Base-by-base conservation (phyloP, 2,113 vertebrate genomes). In the Pycnonotus jocosus region DNA sequence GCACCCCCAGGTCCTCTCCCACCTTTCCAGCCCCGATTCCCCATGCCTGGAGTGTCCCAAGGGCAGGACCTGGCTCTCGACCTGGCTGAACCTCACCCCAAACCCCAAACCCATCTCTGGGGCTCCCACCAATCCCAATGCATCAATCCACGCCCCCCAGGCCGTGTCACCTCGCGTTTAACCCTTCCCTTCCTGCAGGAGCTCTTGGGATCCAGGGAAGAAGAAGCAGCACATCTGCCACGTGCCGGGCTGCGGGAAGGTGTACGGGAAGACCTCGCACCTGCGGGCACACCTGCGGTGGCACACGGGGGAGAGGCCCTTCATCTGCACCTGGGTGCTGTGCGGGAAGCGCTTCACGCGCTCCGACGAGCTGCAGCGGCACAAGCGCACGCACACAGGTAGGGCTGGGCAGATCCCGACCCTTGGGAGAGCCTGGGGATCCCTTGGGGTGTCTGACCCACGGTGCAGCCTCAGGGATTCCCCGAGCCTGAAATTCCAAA, bases 151-250 rank as follows among this genome's bases (percentile, higher is more conserved):
- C 28, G 2, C 8, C n/a, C 17, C 28, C 18, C 23, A 2, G 15
- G 9, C 53, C 6, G 15, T 2, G 1, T 30, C 37, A 9, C 57
- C 48, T 19, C 0, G 6, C 2, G 2, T 27, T 42, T 66, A 51
- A 88, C 68, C n/a, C 45, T 20, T 51, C 27, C 27, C 21, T 35
- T 7, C 35, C 7, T 0, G 12, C 86, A 88, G 98, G 93, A 93
- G 96, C 37, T 97, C 98, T 60, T 97, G 97, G 62, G 99, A 99
- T 73, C 99, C 99, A 48, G 98, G 98, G n/a, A 99, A 99, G 87
- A 99, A 99, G 94, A 99, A 99, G 95, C 99, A 99, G 93, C 99
- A 99, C 91, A 99, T 99, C 91, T 99, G 99, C 94, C 99, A 99
- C 97, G 98, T 99, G 64, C 97, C 98, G 2, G 99, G 99, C 74